These are phyloP conservation scores for Megatriorchis doriae DNA, from an alignment of 2,113 vertebrate species.

Conservation along the genomic window DNA sequence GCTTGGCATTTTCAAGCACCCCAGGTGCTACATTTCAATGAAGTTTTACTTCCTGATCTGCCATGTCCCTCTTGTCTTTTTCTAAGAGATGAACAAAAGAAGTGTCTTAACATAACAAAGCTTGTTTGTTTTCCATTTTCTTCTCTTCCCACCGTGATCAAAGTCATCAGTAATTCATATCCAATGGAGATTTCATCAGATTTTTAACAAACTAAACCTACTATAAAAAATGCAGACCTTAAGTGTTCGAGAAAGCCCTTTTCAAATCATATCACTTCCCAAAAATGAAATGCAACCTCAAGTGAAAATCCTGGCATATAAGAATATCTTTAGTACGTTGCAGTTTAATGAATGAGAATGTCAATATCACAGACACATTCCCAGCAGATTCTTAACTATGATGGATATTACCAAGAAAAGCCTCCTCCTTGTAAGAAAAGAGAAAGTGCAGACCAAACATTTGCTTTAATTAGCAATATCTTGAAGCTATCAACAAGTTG, in stretches of 20 bases:
- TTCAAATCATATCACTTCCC: neutral
- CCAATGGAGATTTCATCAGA: neutral
- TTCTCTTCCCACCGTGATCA: neutral
- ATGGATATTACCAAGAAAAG: neutral
- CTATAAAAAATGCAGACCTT: neutral
- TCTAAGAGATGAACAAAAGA: neutral
- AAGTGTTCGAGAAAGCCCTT: neutral
- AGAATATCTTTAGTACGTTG: neutral
- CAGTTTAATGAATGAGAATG: neutral
- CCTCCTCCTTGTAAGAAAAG: neutral
- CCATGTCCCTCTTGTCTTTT: neutral
- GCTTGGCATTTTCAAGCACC: neutral
- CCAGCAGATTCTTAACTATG: neutral
- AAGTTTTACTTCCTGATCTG: neutral
- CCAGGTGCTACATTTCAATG: accelerated
- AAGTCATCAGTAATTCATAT: neutral
- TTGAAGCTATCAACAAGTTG: neutral
- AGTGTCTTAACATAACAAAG: neutral
- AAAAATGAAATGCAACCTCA: neutral
- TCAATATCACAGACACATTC: neutral
- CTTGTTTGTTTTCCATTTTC: neutral
- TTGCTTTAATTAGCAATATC: neutral
- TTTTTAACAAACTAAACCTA: neutral
- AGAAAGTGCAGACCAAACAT: neutral
- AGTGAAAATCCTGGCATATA: neutral